Evolutionary conservation across 1,140 invertebrate genomes (phyloP).

Genomic region (Cotesia typhae): DNA sequence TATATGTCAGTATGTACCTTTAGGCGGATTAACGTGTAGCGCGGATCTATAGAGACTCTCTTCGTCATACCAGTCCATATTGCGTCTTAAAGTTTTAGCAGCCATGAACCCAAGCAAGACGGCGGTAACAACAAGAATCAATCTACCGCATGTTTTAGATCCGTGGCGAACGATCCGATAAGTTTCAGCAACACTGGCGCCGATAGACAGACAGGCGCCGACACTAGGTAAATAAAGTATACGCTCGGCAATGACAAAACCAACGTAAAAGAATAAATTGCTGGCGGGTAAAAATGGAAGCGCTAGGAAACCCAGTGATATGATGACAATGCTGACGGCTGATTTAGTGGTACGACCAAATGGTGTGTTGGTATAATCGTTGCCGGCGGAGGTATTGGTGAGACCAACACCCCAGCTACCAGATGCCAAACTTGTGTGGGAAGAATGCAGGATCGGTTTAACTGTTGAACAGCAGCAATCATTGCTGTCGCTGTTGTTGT

Average conservation of each 20-base stretch:
- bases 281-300: slow-evolving; percentile 93
- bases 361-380: slow-evolving; percentile 27
- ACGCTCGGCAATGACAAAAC: slow-evolving; percentile 95
- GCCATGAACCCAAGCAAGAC: slow-evolving; percentile 76
- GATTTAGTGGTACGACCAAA: slow-evolving; percentile 27
- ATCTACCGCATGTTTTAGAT: slow-evolving; percentile 59
- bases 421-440: neutral
- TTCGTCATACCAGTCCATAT: slow-evolving; percentile 91
- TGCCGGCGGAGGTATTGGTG: neutral
- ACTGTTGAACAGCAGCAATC: slow-evolving; percentile 52
- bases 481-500: slow-evolving; percentile 63
- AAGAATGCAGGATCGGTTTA: slow-evolving; percentile 13
- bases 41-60: slow-evolving; percentile 93
- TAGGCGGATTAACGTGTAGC: slow-evolving; percentile 93
- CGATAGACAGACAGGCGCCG: slow-evolving; percentile 90
- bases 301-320: slow-evolving; percentile 81
- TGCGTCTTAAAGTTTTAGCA: slow-evolving; percentile 81
- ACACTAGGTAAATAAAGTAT: slow-evolving; percentile 95
- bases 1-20: slow-evolving; percentile 76
- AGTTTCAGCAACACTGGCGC: slow-evolving; percentile 68
- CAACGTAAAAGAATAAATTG: slow-evolving; percentile 94
- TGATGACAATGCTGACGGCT: slow-evolving; percentile 64
- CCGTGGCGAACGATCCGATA: slow-evolving; percentile 58
- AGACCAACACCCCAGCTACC: too few relatives aligned
- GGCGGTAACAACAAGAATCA: slow-evolving; percentile 66